Evolutionary conservation across 2,888 invertebrate species (phyloP), one percentile per base, ranked within the genome.

Genomic region (Matsumyia berberina): DNA sequence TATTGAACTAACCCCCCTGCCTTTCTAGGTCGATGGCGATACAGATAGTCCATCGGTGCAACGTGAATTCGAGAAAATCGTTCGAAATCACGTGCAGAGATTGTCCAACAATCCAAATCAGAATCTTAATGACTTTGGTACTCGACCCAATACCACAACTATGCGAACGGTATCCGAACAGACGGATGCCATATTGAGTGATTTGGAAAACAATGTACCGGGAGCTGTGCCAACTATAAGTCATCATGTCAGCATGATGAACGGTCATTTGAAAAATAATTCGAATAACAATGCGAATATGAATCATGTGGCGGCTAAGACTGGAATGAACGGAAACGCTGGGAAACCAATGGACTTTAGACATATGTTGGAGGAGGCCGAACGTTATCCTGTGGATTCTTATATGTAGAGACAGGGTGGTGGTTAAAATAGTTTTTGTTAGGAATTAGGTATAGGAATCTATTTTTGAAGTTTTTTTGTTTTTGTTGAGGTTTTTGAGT

Each of bases 1-100:
- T n/a, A n/a, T n/a, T n/a, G n/a, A n/a, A n/a, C n/a, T n/a, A n/a
- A n/a, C n/a, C 6, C 37, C 3, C 9, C 3, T 49, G 39, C 15
- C 33, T 37, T 67, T 87, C 6, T 86, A 96, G 96, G 95, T 97
- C 77, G 97, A 97, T 89, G 97, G 97, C 0, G 97, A 97, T 88
- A 96, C 97, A 0, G 97, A 97, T 88, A 94, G 95, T 6, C 92
- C 94, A 0, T 94, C 95, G 6, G 97, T 97, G 0, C 96, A 96
- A 88, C 93, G 94, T 29, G 96, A 96, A 89, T 97, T 97, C 91
- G 94, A 94, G 64, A 93, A 94, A 29, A 94, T 95, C 0, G 93
- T 96, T 29, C 92, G 94, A 15, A 94, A 95, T 86, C 94, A 96
- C 89, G 94, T 96, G 90, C 94, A 94, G 87, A 93, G 94, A 87